Evolutionary conservation across 1,140 invertebrate species (phyloP).

Genomic region (Phocides pigmalion): DNA sequence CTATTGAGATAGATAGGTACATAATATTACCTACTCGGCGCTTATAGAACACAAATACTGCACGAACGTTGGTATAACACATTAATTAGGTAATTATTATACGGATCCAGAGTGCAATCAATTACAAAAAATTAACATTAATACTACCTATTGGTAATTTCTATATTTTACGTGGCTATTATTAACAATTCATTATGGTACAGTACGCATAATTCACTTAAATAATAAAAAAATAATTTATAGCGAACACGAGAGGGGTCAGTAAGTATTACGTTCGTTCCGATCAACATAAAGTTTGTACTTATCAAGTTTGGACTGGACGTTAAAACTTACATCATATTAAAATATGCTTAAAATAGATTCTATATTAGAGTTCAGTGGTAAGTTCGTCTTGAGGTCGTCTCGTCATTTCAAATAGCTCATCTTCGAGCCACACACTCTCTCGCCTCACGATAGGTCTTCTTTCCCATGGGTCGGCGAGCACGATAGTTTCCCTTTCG

Average conservation of each 20-base stretch:
- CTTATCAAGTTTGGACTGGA: slow-evolving; percentile 47
- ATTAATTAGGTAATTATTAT: background rate
- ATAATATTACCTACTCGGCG: no score
- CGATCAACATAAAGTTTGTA: slow-evolving; percentile 41
- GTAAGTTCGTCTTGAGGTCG: slow-evolving; percentile 91
- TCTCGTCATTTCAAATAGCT: slow-evolving; percentile 89
- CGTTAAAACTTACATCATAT: background rate
- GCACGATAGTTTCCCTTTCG: slow-evolving; percentile 73
- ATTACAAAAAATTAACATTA: background rate
- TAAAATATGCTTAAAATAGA: slow-evolving; percentile 5
- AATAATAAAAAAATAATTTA: no score
- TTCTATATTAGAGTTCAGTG: slow-evolving; percentile 86
- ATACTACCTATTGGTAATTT: background rate
- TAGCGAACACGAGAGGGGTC: background rate
- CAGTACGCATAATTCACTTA: no score
- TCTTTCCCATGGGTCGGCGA: slow-evolving; percentile 83
- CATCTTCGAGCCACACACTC: slow-evolving; percentile 87
- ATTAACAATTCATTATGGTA: background rate
- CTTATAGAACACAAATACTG: background rate
- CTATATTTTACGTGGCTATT: background rate
- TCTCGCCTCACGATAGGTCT: slow-evolving; percentile 76
- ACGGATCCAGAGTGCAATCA: no score
- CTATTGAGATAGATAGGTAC: background rate
- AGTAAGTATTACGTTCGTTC: background rate
- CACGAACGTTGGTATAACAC: background rate